A percentile compares a stretch with the other conserved stretches of the same genome.
These are phyloP conservation scores for Diadegma fenestrale DNA, from an alignment of 2,888 invertebrate genomes.

Conservation along the genomic window DNA sequence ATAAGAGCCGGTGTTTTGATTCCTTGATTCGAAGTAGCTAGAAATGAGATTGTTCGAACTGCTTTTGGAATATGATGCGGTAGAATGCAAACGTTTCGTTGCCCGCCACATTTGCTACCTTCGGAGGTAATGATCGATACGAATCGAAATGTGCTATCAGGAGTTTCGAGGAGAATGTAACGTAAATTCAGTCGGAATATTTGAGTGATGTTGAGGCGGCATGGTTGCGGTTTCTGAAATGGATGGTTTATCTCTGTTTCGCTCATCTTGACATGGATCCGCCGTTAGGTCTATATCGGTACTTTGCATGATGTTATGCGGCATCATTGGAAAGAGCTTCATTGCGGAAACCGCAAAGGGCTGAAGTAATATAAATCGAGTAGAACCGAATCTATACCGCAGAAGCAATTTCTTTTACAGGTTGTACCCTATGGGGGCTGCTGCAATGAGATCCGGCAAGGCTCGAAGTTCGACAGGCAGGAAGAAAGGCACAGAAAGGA, in stretches of 20 bases:
- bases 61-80: not conserved
- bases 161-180: too few relatives aligned
- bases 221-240: not conserved
- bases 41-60: not conserved
- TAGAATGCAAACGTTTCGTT: not conserved
- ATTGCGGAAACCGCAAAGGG: slow-evolving; percentile 45
- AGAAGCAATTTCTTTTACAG: slow-evolving; percentile 60
- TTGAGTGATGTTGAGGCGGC: not conserved
- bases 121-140: not conserved
- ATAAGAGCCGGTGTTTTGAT: not conserved
- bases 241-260: not conserved
- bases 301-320: slow-evolving; percentile 31
- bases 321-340: slow-evolving; percentile 43
- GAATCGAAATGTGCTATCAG: not conserved
- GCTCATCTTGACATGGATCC: not conserved
- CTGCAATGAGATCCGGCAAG: slow-evolving; percentile 32
- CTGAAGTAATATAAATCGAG: slow-evolving; percentile 52
- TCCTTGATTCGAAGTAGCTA: not conserved
- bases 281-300: not conserved
- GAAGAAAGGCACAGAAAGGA: slow-evolving; percentile 6
- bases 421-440: slow-evolving; percentile 44
- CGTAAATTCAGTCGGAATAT: not conserved
- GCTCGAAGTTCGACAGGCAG: not conserved
- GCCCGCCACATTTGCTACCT: not conserved
- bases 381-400: slow-evolving; percentile 56